Evolutionary conservation across 2,113 vertebrate species (phyloP).

Genomic region (Petrocephalus microphthalmus): DNA sequence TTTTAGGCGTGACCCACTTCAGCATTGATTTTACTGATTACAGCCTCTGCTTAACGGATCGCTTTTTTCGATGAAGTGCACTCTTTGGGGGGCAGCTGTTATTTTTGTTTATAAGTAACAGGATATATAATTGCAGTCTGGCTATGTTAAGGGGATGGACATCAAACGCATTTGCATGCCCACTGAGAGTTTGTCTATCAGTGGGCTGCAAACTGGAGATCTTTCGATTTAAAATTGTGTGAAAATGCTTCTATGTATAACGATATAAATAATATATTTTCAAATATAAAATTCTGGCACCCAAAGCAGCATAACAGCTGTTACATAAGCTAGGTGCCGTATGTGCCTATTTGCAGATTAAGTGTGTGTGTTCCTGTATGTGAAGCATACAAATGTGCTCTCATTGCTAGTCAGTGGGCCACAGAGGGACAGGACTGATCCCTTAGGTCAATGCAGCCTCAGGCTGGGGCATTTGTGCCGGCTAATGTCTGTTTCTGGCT

Average conservation of each 20-base stretch:
- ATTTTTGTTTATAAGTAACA: conserved; percentile 13
- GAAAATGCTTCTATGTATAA: background rate
- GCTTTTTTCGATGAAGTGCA: background rate
- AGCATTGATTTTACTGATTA: conserved; percentile 22
- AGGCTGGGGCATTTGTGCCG: background rate
- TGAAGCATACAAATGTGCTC: background rate
- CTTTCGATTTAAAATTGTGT: background rate
- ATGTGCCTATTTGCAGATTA: background rate
- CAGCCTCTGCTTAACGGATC: conserved; percentile 7
- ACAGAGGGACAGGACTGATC: background rate
- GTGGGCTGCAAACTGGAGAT: background rate
- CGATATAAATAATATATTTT: conserved; percentile 7
- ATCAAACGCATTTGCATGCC: background rate
- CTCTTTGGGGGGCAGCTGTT: conserved; percentile 7
- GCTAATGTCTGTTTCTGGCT: background rate
- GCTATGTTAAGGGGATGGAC: background rate
- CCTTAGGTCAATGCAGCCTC: background rate
- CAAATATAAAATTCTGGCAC: background rate
- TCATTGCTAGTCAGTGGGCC: background rate
- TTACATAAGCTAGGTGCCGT: background rate
- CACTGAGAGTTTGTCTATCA: background rate
- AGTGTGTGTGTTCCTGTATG: background rate
- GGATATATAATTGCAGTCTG: conserved; percentile 17
- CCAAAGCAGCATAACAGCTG: background rate
- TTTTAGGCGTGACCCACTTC: background rate